Evolutionary conservation across 1,140 invertebrate genomes (phyloP), one percentile per base, ranked within the genome.

Genomic region (Mamestra configurata): DNA sequence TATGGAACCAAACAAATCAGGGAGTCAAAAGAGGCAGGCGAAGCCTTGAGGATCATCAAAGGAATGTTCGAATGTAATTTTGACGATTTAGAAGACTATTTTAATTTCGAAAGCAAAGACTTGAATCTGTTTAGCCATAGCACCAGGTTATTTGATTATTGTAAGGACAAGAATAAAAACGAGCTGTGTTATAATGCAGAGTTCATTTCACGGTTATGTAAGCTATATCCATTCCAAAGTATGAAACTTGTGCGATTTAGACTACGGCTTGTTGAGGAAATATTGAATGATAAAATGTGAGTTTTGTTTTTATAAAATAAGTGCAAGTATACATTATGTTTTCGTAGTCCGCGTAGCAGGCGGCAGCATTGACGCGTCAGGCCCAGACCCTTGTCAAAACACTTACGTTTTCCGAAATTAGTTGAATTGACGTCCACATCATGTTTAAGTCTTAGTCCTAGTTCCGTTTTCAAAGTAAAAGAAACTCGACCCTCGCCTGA

Each of bases 191-290:
- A 96, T 96, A 95, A 97, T 83, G 93, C 96, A 2, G 94, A 96
- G 53, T 98, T 98, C 88, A 95, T 97, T 4, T 96, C 96, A 46
- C 95, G 95, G 46, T 97, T 98, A 88, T 98, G 98, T 90, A 96
- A 95, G 83, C 92, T 98, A 55, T 98, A 98, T 90, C 98, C 98
- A 11, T 97, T 98, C 86, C 97, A 98, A 83, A 97, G 97, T 18
- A 97, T 98, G 97, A 98, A 98, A 91, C 95, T 97, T 20, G 97
- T 98, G 0, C 93, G 98, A 40, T 88, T 98, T 68, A 94, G 97
- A 79, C 92, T 98, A 53, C 94, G 95, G 20, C 95, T 97, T 1
- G 96, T 97, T 27, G 96, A 97, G 82, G 92, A 96, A 68, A 92
- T 98, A 20, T 92, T 98, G 13, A 91, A 96, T 66, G 96, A 97